A percentile compares a stretch with the other conserved stretches of the same genome.
These are phyloP conservation scores for Lomographa bimaculata DNA, from an alignment of 2,888 invertebrate species.

Conservation along the genomic window DNA sequence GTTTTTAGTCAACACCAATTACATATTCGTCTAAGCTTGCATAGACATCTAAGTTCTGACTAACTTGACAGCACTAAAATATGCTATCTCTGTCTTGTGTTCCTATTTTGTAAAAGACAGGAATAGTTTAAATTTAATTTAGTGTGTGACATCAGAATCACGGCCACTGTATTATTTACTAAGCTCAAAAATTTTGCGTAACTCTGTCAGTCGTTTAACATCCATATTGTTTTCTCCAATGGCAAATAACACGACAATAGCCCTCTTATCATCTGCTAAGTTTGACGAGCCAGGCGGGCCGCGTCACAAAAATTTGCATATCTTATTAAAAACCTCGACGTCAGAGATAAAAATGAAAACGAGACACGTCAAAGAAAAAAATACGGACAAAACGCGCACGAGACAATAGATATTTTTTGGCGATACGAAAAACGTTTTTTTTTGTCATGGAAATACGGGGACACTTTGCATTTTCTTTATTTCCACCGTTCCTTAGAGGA, in stretches of 20 bases:
- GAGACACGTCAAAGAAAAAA: conserved; percentile 74
- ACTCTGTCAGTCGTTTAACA: conserved; percentile 3
- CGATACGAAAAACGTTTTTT: conserved; percentile 73
- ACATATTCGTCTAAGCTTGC: no score
- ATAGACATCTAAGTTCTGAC: no score
- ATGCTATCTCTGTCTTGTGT: no score
- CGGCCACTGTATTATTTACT: no score
- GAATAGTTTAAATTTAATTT: no score
- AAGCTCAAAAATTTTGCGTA: no score
- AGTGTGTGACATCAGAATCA: no score
- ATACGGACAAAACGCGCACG: conserved; percentile 67
- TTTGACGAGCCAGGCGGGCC: conserved; percentile 49
- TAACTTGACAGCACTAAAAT: no score
- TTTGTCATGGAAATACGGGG: conserved; percentile 80
- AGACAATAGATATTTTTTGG: conserved; percentile 80
- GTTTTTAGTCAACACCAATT: no score
- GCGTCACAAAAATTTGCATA: conserved; percentile 73
- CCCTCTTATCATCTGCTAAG: conserved; percentile 51
- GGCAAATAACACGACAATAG: conserved; percentile 13
- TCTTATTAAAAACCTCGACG: conserved; percentile 79
- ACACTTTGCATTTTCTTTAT: conserved; percentile 82
- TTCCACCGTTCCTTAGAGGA: conserved; percentile 67
- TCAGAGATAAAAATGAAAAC: conserved; percentile 78
- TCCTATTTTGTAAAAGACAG: no score
- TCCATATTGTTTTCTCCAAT: conserved; percentile 17